These are phyloP conservation scores for Vombatus ursinus DNA, from an alignment of 2,113 vertebrate genomes.

Conservation along the genomic window DNA sequence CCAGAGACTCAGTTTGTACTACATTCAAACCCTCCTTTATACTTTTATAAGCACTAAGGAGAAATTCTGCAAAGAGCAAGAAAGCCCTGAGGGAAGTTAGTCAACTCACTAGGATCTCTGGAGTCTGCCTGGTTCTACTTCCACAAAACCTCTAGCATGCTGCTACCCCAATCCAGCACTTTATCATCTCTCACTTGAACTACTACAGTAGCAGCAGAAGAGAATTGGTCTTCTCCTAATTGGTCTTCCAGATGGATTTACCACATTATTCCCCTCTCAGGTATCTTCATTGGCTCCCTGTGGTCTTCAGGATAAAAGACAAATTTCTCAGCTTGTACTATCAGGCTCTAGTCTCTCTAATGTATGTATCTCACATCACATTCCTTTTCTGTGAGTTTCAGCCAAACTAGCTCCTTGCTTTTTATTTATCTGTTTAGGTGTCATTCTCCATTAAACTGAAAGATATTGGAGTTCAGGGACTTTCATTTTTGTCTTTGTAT, in stretches of 20 bases:
- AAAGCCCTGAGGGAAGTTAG: constrained; percentile 58
- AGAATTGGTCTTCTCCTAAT: not conserved
- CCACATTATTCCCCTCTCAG: not conserved
- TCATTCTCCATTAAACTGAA: not conserved
- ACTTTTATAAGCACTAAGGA: not conserved
- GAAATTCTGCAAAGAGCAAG: constrained; percentile 38
- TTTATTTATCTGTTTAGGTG: not conserved
- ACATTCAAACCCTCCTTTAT: not conserved
- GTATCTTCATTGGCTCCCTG: not conserved
- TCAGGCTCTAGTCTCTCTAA: not conserved
- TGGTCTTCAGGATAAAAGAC: not conserved
- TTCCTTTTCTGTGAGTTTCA: not conserved
- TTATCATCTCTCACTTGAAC: not conserved
- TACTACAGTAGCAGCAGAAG: not conserved
- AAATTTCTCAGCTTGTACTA: not conserved
- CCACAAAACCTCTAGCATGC: constrained; percentile 1
- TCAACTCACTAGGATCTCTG: constrained; percentile 10
- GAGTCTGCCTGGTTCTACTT: not conserved
- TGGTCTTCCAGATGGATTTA: not conserved
- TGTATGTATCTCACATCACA: not conserved
- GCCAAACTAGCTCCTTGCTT: not conserved
- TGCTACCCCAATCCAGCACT: not conserved
- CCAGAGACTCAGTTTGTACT: not conserved
- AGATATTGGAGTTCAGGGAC: not conserved
- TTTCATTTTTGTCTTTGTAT: not conserved